Evolutionary conservation across 2,797 vertebrate genomes (phyloP).

Genomic region (Neostethus bicornis): DNA sequence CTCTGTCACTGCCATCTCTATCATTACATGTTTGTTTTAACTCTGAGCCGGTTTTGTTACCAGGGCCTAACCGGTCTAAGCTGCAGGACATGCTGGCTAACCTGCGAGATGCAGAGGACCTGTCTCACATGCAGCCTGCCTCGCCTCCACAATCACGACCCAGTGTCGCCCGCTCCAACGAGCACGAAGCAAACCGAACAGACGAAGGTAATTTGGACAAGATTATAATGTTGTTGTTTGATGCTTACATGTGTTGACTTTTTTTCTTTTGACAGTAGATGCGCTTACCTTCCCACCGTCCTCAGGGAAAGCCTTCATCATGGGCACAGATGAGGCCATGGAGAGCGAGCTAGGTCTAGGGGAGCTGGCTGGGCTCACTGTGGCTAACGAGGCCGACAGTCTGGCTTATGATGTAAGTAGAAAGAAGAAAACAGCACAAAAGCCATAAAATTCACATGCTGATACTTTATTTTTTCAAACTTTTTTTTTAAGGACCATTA

Average conservation of each 20-base stretch:
- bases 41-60: slow-evolving; percentile 27
- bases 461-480: neutral
- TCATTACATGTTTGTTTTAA: slow-evolving; percentile 17
- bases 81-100: slow-evolving; percentile 99
- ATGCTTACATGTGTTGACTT: neutral
- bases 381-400: slow-evolving; percentile 96
- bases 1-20: too few species aligned
- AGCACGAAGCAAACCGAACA: slow-evolving; percentile 89
- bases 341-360: slow-evolving; percentile 95
- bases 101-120: slow-evolving; percentile 94
- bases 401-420: slow-evolving; percentile 93
- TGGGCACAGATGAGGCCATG: slow-evolving; percentile 93
- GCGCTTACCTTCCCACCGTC: slow-evolving; percentile 95
- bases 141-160: slow-evolving; percentile 88
- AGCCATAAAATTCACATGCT: neutral
- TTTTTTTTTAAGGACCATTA: slow-evolving; percentile 1
- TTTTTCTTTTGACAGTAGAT: slow-evolving; percentile 82
- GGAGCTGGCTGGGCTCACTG: slow-evolving; percentile 95
- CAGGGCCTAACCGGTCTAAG: slow-evolving; percentile 98
- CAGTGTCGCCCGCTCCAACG: slow-evolving; percentile 86
- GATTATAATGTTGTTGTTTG: neutral
- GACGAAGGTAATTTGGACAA: slow-evolving; percentile 86
- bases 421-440: neutral
- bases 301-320: slow-evolving; percentile 96
- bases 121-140: slow-evolving; percentile 93